Evolutionary conservation across 2,888 invertebrate species (phyloP), one percentile per base, ranked within the genome.

Genomic region (Amblyjoppa proteus): DNA sequence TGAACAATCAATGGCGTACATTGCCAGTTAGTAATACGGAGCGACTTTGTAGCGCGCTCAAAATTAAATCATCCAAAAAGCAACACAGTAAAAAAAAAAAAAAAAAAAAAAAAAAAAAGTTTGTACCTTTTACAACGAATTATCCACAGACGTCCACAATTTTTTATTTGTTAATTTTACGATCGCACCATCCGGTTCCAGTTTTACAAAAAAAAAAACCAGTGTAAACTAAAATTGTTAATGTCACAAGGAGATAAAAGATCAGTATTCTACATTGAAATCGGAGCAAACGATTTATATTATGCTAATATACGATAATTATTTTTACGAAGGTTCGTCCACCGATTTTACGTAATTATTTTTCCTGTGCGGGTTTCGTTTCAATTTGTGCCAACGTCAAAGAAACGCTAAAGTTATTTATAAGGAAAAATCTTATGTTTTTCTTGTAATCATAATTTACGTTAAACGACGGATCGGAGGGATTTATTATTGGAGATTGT

Each of bases 1-100:
- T 84, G 81, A 56, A 51, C 80, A 81, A 81, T 80, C 73, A 45
- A 73, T 58, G 56, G 56, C 68, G 58, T 49, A 77, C 68, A 76
- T 81, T 81, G 31, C 58, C 20, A 13, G 58, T 31, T 25, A 53
- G 66, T 28, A 71, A 71, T 41, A 25, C 41, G 68, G 25, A 56
- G 5, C 70, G 69, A 61, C 69, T 61, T 78, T 68, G 58, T 58
- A 61, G 45, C 68, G 58, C 34, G 5, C 25, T 51, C 58, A 45
- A 25, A 9, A 61, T 20, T 16, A 64, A 64, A 51, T 13, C 75
- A 58, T 49, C 31, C 45, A 28, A 34, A 1, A 11, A 38, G 9
- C 9, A 13, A 34, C 16, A n/a, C 53, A 3, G 13, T 45, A 5
- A 41, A 41, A 41, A 34, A 41, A 41, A 9, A 20, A 20, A 0